Base-by-base conservation (phyloP, 1,140 invertebrate genomes). In the Drosophila baimaii region DNA sequence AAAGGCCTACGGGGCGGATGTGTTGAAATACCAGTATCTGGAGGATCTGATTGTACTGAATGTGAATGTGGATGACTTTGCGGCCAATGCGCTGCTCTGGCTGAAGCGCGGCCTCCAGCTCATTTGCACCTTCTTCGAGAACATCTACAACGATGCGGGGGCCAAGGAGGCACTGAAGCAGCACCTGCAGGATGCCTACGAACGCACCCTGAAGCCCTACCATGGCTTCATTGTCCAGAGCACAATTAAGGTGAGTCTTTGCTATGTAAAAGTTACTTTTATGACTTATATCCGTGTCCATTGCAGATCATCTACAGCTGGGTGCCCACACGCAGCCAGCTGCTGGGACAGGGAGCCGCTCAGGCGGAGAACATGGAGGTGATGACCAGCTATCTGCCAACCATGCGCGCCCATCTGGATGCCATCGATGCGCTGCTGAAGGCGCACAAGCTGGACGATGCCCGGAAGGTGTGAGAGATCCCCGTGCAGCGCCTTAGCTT, bases 31-130 rank as follows among this genome's bases (percentile, higher is more conserved):
- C 80, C 90, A 92, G 12, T 95, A 94, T 82, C 84, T 96, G 43
- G 94, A 96, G 74, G 94, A 95, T 85, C 93, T 96, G 92, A 94
- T 96, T 75, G 79, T 94, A 44, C 90, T 92, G 33, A 95, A 95
- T 86, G 93, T 96, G 90, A 93, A 96, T 79, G 80, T 94, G 33
- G 91, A 93, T 23, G 92, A 93, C 59, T 79, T 93, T 64, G 94
- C 93, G 23, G 93, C 93, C 33, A 94, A 95, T 86, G 94, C 95
- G 47, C 85, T 93, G 43, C 71, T 91, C 7, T 92, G 91, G 91
- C 57, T 92, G 0, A 93, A 89, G 43, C 85, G 91, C 10, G 91
- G 90, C n/a, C 80, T 92, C 2, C 90, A 91, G 54, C 66, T 92
- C 17, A 92, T 92, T 33, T 91, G 81, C 64, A 90, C 72, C 29